Conservation (phyloP, 2,797 vertebrate genomes). For the Sciurus carolinensis region DNA sequence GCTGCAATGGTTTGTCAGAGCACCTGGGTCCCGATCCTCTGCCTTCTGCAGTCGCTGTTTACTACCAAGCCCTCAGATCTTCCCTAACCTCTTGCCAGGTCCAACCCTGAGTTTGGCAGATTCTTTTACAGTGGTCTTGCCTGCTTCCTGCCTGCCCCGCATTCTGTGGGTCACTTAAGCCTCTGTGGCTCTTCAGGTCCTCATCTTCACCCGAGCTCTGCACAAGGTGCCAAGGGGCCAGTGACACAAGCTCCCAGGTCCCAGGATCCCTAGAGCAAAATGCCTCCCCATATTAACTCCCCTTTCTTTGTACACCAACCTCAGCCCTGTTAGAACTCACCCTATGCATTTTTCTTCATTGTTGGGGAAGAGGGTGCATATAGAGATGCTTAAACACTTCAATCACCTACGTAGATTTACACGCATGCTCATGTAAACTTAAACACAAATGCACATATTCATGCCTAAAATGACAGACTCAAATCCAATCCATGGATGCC, state of each 20-base stretch:
- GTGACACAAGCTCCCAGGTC: not conserved
- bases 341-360: constrained; percentile 8
- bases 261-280: not conserved
- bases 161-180: not conserved
- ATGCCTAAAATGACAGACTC: not conserved
- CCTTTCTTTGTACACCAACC: not conserved
- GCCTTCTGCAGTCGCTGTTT: not conserved
- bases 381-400: not conserved
- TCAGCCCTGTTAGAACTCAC: not conserved
- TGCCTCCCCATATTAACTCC: not conserved
- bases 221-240: not conserved
- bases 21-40: not conserved
- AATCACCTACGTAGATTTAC: not conserved
- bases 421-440: not conserved
- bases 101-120: not conserved
- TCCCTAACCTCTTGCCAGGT: not conserved
- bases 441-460: not conserved
- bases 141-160: not conserved
- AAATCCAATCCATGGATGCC: not conserved
- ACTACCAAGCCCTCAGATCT: not conserved
- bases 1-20: not conserved
- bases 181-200: not conserved
- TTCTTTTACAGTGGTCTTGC: not conserved
- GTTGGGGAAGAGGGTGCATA: not conserved
- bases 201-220: not conserved